Conservation (phyloP, 2,888 invertebrate species). For the Vanessa cardui region DNA sequence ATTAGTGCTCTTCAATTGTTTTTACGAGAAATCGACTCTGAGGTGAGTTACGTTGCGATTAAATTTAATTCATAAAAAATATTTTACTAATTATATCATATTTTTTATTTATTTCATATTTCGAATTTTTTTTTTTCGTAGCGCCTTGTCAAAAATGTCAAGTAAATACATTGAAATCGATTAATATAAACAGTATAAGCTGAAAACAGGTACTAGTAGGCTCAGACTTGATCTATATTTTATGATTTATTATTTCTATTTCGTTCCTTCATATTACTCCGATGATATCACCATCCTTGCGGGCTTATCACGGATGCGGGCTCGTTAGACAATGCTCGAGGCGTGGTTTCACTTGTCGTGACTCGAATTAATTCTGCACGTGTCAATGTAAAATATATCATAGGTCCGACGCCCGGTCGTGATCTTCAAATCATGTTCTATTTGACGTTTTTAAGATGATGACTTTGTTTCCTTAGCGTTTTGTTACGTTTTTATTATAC, state of each 20-base stretch:
- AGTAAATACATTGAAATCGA: background rate
- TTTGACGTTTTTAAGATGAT: conserved; percentile 42
- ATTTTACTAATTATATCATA: too few relatives aligned
- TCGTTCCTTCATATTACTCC: conserved; percentile 49
- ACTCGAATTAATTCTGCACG: conserved; percentile 72
- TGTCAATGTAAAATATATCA: conserved; percentile 63
- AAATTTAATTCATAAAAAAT: background rate
- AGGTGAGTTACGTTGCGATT: background rate
- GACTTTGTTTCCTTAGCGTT: conserved; percentile 26
- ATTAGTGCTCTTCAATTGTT: background rate
- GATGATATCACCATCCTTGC: conserved; percentile 65
- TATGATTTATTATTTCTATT: conserved; percentile 35
- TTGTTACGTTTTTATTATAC: background rate
- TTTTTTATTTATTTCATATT: background rate
- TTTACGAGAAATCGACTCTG: background rate
- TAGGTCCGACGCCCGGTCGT: conserved; percentile 69
- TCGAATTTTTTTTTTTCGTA: too few relatives aligned
- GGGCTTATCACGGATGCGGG: conserved; percentile 61
- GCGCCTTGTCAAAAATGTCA: background rate
- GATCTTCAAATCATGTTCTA: conserved; percentile 53
- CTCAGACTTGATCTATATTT: conserved; percentile 6
- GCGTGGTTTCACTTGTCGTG: conserved; percentile 71
- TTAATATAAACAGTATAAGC: background rate
- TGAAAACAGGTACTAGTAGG: conserved; percentile 9
- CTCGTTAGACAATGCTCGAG: conserved; percentile 70